Percentiles rank a stretch among this genome's conserved stretches.
Evolutionary conservation across 2,888 invertebrate species (phyloP).

Genomic region (Thera britannica): DNA sequence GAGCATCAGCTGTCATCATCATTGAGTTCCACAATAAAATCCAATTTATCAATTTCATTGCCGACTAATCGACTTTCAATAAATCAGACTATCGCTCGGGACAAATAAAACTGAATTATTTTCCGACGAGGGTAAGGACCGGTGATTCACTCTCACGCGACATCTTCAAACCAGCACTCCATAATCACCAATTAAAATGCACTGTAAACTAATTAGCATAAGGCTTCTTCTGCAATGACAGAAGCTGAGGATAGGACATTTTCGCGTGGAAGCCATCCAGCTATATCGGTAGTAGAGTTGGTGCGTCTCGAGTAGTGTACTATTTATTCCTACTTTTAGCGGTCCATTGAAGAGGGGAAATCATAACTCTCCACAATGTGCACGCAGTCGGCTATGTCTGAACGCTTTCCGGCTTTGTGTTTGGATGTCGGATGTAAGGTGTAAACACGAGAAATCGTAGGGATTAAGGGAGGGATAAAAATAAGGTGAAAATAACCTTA

Average conservation of each 20-base stretch:
- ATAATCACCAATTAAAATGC: constrained; percentile 25
- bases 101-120: constrained; percentile 54
- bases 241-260: constrained; percentile 27
- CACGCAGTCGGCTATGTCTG: constrained; percentile 36
- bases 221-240: constrained; percentile 36
- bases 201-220: constrained; percentile 42
- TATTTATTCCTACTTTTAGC: constrained; percentile 65
- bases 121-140: constrained; percentile 74
- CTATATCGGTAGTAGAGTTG: constrained; percentile 41
- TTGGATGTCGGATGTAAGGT: constrained; percentile 27
- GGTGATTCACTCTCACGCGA: constrained; percentile 59
- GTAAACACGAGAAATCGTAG: constrained; percentile 23
- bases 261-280: constrained; percentile 24
- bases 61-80: constrained; percentile 33
- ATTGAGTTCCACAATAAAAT: background rate
- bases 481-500: constrained; percentile 20
- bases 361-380: constrained; percentile 43
- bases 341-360: constrained; percentile 61
- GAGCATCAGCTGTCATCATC: constrained; percentile 1
- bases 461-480: constrained; percentile 14
- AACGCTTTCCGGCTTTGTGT: constrained; percentile 26
- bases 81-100: constrained; percentile 39
- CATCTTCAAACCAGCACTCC: constrained; percentile 18
- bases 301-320: constrained; percentile 50
- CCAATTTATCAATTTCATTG: constrained; percentile 8